phyloP scores from a whole-genome alignment of 2,888 invertebrate species.

The Volucella inflata region DNA sequence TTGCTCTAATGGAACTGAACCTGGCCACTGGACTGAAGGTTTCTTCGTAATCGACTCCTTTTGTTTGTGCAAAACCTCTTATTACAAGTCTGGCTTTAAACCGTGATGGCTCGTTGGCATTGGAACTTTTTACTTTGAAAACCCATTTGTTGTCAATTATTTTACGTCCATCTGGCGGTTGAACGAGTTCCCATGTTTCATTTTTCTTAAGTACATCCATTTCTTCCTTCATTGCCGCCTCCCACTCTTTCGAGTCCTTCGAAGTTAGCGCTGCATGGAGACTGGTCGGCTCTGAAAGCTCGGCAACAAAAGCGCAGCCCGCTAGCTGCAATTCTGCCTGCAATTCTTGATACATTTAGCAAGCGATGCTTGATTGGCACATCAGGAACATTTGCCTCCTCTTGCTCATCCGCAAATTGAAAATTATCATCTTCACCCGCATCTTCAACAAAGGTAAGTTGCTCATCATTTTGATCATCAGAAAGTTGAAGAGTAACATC shows the following conservation, averaged over 20 bases:
- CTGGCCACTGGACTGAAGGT: slow-evolving; percentile 78
- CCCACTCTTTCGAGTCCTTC: too few species aligned
- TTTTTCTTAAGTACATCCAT: neutral
- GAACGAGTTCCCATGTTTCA: neutral
- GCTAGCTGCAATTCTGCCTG: neutral
- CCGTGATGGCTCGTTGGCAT: slow-evolving; percentile 6
- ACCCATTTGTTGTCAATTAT: slow-evolving; percentile 70
- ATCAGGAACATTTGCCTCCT: neutral
- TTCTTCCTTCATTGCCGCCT: slow-evolving; percentile 5
- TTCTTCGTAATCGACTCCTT: slow-evolving; percentile 77
- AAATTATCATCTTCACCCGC: neutral
- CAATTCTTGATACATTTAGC: neutral
- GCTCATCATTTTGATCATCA: neutral
- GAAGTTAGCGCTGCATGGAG: too few species aligned
- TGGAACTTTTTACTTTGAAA: slow-evolving; percentile 75
- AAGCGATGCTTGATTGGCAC: neutral
- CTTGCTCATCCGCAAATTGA: slow-evolving; percentile 9
- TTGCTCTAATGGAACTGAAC: slow-evolving; percentile 69
- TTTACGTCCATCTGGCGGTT: neutral
- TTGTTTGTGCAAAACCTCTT: slow-evolving; percentile 77
- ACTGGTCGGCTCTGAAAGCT: too few species aligned
- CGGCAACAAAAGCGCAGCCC: too few species aligned
- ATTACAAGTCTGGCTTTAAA: slow-evolving; percentile 78
- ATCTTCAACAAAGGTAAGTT: neutral
- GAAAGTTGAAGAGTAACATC: neutral